phyloP scores from a whole-genome alignment of 2,888 invertebrate genomes.

The Teinopalpus imperialis region DNA sequence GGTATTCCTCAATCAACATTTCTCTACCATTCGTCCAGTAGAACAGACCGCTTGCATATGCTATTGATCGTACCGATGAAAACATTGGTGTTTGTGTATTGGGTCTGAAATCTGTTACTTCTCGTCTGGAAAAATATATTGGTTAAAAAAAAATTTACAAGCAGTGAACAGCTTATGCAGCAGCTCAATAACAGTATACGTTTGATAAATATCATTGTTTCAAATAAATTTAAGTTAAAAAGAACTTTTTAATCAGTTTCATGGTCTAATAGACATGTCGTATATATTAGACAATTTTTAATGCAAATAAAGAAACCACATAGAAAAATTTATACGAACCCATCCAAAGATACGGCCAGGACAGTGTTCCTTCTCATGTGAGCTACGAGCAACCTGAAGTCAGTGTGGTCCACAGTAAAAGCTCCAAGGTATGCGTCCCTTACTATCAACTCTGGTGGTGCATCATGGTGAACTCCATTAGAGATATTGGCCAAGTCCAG shows the following conservation, averaged over 20 bases:
- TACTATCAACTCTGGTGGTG: conserved; percentile 84
- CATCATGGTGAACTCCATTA: conserved; percentile 87
- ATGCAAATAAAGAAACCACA: no score
- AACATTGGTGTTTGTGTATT: conserved; percentile 90
- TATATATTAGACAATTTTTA: no score
- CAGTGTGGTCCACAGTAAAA: conserved; percentile 91
- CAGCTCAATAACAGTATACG: no score
- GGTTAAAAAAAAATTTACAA: no score
- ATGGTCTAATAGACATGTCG: no score
- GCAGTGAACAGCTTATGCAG: no score
- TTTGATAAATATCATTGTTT: no score
- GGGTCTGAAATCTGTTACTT: conserved; percentile 86
- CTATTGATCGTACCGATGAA: conserved; percentile 87
- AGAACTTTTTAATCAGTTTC: no score
- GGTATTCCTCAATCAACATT: conserved; percentile 90
- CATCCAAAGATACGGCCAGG: conserved; percentile 90
- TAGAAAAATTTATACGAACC: conserved; percentile 75
- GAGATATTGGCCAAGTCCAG: conserved; percentile 89
- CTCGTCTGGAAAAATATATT: conserved; percentile 74
- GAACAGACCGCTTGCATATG: conserved; percentile 88
- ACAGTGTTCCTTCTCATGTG: conserved; percentile 89
- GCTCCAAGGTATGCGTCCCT: conserved; percentile 87
- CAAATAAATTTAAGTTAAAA: no score
- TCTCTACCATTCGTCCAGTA: conserved; percentile 93
- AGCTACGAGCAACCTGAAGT: conserved; percentile 90